phyloP scores from a whole-genome alignment of 2,888 invertebrate species.

The Andrena marginata region DNA sequence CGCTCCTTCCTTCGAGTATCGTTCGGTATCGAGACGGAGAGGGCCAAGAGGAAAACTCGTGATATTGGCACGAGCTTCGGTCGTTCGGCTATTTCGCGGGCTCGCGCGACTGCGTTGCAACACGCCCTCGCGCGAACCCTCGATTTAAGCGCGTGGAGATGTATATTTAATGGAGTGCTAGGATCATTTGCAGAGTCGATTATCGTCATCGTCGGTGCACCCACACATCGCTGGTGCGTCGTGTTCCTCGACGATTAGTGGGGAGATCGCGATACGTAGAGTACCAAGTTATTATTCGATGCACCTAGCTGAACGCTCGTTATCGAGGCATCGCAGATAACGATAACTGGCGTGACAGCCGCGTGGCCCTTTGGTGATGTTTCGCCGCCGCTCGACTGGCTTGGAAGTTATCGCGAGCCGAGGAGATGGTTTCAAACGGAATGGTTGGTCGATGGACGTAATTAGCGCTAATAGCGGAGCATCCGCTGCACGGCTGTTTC shows the following conservation, averaged over 20 bases:
- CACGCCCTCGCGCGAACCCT: constrained; percentile 1
- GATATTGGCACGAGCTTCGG: constrained; percentile 38
- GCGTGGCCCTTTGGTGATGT: background rate
- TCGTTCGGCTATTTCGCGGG: constrained; percentile 3
- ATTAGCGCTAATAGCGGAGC: constrained; percentile 20
- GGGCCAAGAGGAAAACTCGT: background rate
- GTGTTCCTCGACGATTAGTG: background rate
- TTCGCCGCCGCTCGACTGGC: background rate
- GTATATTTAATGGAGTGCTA: background rate
- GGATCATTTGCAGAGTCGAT: background rate
- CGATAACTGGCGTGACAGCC: background rate
- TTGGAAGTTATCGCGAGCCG: background rate
- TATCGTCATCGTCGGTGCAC: background rate
- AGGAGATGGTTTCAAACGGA: constrained; percentile 14
- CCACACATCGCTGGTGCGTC: background rate
- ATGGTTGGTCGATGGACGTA: constrained; percentile 34
- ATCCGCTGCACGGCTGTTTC: constrained; percentile 27
- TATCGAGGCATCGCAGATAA: constrained; percentile 17
- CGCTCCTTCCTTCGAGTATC: background rate
- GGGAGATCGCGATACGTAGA: background rate
- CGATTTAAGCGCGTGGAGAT: background rate
- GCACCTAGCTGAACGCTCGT: background rate
- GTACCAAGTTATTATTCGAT: background rate
- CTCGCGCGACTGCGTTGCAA: constrained; percentile 9
- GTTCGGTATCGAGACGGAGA: background rate